phyloP scores from a whole-genome alignment of 2,797 vertebrate species.

The Molossus alvarezi region DNA sequence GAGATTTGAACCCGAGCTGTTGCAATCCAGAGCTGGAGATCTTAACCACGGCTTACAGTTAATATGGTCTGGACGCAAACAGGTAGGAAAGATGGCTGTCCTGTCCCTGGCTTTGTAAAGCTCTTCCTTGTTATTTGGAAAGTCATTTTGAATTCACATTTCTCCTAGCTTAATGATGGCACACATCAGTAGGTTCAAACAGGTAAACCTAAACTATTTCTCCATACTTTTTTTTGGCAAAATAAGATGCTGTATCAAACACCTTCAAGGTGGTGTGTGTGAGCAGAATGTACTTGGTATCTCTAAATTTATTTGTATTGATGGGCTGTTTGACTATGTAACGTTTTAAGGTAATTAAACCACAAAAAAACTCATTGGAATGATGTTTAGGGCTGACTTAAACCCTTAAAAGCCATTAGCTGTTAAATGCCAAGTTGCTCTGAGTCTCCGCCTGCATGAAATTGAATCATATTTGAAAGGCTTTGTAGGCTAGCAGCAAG shows the following conservation, averaged over 20 bases:
- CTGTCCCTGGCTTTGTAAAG: neutral
- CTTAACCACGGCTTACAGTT: neutral
- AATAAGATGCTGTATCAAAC: conserved; percentile 73
- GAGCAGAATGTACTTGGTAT: conserved; percentile 51
- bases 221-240: conserved; percentile 63
- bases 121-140: conserved; percentile 49
- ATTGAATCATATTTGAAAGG: conserved; percentile 84
- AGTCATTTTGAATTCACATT: conserved; percentile 73
- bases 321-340: conserved; percentile 78
- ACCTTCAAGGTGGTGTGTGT: conserved; percentile 57
- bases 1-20: conserved; percentile 34
- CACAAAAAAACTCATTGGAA: conserved; percentile 82
- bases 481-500: conserved; percentile 79
- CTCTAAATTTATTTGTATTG: conserved; percentile 79
- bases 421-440: conserved; percentile 86
- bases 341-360: conserved; percentile 86
- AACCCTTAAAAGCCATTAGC: conserved; percentile 86
- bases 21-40: neutral
- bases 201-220: conserved; percentile 77
- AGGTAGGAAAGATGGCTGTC: neutral
- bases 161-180: conserved; percentile 65
- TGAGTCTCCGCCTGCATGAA: conserved; percentile 79
- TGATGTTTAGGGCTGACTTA: conserved; percentile 86
- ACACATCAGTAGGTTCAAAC: conserved; percentile 77
- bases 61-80: neutral